phyloP scores from a whole-genome alignment of 1,140 invertebrate species.

The Trachymyrmex septentrionalis region DNA sequence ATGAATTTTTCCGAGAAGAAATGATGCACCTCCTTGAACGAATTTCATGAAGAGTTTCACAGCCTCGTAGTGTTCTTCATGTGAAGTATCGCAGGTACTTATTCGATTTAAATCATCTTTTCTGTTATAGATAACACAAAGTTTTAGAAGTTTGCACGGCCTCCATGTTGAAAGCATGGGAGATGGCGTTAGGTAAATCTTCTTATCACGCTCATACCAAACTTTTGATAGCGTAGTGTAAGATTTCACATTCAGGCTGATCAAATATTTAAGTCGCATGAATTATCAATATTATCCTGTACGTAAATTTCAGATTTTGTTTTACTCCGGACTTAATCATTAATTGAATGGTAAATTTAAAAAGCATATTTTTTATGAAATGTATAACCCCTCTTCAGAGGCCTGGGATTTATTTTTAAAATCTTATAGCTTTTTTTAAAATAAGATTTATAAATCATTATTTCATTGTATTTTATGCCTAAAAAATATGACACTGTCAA shows the following conservation, averaged over 20 bases:
- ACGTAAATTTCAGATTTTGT: not conserved
- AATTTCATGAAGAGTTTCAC: conserved; percentile 21
- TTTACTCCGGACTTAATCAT: not conserved
- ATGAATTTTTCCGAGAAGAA: conserved; percentile 33
- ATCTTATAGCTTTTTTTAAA: too few relatives aligned
- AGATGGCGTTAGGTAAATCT: conserved; percentile 42
- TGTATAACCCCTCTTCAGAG: too few relatives aligned
- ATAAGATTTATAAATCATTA: too few relatives aligned
- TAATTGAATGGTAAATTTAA: not conserved
- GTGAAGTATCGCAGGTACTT: conserved; percentile 49
- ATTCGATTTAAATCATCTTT: conserved; percentile 60
- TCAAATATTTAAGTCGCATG: conserved; percentile 53
- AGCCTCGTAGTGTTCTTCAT: conserved; percentile 1
- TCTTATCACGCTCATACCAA: conserved; percentile 44
- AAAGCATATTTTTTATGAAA: not conserved
- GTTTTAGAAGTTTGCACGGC: conserved; percentile 55
- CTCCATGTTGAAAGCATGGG: conserved; percentile 22
- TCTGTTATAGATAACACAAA: conserved; percentile 56
- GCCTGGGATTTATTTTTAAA: too few relatives aligned
- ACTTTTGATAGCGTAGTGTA: conserved; percentile 53
- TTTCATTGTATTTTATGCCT: too few relatives aligned
- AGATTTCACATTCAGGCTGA: conserved; percentile 38
- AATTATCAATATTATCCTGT: conserved; percentile 8
- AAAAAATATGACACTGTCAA: too few relatives aligned
- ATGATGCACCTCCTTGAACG: not conserved